These are phyloP conservation scores for Drosophila ogumai DNA, from an alignment of 1,140 invertebrate species.

Conservation along the genomic window DNA sequence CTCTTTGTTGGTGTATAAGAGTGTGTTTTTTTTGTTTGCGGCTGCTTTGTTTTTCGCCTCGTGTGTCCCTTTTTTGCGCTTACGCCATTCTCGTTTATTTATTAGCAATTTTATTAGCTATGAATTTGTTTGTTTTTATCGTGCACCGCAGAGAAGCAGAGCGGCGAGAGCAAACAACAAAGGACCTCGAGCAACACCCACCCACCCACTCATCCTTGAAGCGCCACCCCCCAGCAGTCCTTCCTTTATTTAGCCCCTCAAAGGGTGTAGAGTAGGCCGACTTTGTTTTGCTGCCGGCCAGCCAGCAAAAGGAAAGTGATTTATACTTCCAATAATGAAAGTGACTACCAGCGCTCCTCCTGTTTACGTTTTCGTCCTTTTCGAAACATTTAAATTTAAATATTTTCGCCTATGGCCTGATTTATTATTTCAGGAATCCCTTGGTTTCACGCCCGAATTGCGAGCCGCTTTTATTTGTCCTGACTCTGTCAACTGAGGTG, in stretches of 20 bases:
- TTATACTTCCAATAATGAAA: constrained; percentile 84
- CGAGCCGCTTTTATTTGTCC: constrained; percentile 72
- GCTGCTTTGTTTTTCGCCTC: constrained; percentile 76
- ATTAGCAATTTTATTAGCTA: constrained; percentile 84
- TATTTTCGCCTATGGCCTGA: constrained; percentile 80
- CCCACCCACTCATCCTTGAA: constrained; percentile 7
- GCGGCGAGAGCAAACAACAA: constrained; percentile 42
- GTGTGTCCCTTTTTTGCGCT: constrained; percentile 78
- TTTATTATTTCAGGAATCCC: constrained; percentile 61
- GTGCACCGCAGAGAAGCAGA: constrained; percentile 56
- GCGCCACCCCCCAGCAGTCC: neutral
- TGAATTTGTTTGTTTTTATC: constrained; percentile 84
- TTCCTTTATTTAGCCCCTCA: no score
- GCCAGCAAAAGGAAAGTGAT: constrained; percentile 68
- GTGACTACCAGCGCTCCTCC: constrained; percentile 60
- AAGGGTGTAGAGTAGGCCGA: constrained; percentile 51
- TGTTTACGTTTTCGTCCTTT: constrained; percentile 48
- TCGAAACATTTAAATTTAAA: constrained; percentile 82
- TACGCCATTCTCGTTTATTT: constrained; percentile 83
- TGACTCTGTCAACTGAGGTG: constrained; percentile 74
- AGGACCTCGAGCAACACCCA: constrained; percentile 2
- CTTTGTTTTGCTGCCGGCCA: constrained; percentile 52
- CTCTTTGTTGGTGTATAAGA: constrained; percentile 23
- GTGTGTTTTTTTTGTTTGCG: constrained; percentile 51
- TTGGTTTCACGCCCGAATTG: constrained; percentile 67